Base-by-base conservation (phyloP, 2,888 invertebrate species). In the Diachrysia chrysitis region DNA sequence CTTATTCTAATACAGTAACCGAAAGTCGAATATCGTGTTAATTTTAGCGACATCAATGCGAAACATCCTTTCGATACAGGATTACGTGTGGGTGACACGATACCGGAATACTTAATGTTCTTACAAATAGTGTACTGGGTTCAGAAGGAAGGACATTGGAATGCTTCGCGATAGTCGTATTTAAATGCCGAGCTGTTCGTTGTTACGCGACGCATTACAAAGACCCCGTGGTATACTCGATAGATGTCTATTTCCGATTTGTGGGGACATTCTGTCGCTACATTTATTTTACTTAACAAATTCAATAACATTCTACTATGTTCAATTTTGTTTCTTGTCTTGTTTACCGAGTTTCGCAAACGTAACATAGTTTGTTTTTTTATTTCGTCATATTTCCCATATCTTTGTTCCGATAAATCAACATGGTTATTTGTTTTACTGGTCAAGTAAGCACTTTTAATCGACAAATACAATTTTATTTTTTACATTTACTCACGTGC, bases 101-200 rank as follows among this genome's bases (percentile, higher is more conserved):
- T 78, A 69, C 56, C 37, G 57, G 87, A 83, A 86, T 88, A 84
- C 64, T 69, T 65, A 81, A 68, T 69, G 66, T 42, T 53, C 68
- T 60, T 63, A 58, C 62, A 46, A 65, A 56, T 70, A 73, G 70
- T 76, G 58, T 63, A 63, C 76, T 29, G 61, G 68, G 58, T 67
- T 74, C 76, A 76, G 73, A 79, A 78, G 85, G 84, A 86, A 87
- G 86, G 89, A 83, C 86, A 85, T 87, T 82, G 85, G 85, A 89
- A 89, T 89, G 86, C 84, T 58, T 83, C 67, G 82, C 82, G 81
- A 82, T 82, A 81, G 74, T 77, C 83, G 84, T 86, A 89, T 88
- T 88, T 84, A 86, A 89, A 89, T 88, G 82, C 78, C 80, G 72
- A 67, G 76, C 73, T 81, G 78, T 77, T 83, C 81, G 83, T 76